Conservation (phyloP, 2,113 vertebrate genomes). For the Rhinolophus ferrumequinum region DNA sequence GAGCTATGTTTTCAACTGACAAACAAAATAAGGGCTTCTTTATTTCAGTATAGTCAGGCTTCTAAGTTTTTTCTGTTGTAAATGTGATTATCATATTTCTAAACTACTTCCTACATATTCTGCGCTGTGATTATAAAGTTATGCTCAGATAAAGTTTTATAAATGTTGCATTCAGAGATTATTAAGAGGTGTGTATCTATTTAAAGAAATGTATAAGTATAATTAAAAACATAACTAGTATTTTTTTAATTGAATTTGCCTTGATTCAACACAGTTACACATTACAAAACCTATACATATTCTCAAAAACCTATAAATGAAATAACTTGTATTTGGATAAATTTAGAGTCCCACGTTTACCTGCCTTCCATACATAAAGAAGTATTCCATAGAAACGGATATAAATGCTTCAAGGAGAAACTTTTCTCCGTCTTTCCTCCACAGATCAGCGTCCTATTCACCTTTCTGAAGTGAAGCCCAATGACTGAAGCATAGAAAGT, state of each 20-base stretch:
- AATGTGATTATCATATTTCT: constrained; percentile 71
- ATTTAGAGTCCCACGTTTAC: neutral
- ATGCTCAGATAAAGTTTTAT: constrained; percentile 45
- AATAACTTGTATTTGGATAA: neutral
- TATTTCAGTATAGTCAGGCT: constrained; percentile 34
- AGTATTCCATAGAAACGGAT: neutral
- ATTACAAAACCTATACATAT: neutral
- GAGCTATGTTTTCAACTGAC: constrained; percentile 71
- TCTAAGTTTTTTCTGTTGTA: constrained; percentile 60
- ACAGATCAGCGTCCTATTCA: constrained; percentile 39
- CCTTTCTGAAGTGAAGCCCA: constrained; percentile 41
- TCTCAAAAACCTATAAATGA: neutral
- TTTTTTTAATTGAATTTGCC: constrained; percentile 55
- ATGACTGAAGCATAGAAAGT: neutral
- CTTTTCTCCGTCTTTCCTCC: neutral
- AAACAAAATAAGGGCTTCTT: constrained; percentile 73
- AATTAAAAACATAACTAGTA: neutral
- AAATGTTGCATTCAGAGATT: constrained; percentile 57
- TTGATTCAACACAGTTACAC: constrained; percentile 52
- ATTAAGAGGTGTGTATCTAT: constrained; percentile 57
- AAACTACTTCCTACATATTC: constrained; percentile 45
- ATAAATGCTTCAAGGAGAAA: constrained; percentile 37
- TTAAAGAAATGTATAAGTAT: constrained; percentile 1
- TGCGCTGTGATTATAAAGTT: constrained; percentile 56
- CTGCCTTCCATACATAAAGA: neutral